Evolutionary conservation across 2,888 invertebrate genomes (phyloP).

Genomic region (Xestobium rufovillosum): DNA sequence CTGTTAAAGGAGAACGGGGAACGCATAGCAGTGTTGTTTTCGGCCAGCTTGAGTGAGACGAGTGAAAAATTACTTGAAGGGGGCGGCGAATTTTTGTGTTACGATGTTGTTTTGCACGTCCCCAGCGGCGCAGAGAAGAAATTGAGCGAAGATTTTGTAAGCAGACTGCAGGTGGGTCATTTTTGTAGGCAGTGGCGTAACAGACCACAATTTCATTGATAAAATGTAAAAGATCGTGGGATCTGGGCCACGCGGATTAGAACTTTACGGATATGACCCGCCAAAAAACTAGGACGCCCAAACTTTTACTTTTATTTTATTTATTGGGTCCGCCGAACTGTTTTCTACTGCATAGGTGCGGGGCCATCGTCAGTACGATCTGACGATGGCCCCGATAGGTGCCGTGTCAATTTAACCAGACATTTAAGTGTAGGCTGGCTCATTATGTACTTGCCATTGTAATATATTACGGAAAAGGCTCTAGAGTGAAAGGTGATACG

Average conservation of each 20-base stretch:
- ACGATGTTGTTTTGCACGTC: conserved; percentile 35
- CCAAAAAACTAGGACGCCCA: conserved; percentile 29
- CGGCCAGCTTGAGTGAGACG: conserved; percentile 38
- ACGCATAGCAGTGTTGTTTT: conserved; percentile 40
- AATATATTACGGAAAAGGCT: conserved; percentile 4
- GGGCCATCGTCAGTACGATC: no score
- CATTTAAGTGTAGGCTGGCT: background rate
- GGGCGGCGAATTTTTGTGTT: conserved; percentile 23
- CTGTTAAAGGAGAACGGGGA: conserved; percentile 38
- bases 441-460: background rate
- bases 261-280: conserved; percentile 34
- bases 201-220: no score
- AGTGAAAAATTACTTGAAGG: conserved; percentile 19
- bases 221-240: conserved; percentile 15
- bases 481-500: conserved; percentile 30
- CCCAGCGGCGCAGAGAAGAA: conserved; percentile 34
- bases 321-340: conserved; percentile 1
- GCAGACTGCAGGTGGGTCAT: conserved; percentile 38
- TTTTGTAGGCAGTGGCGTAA: conserved; percentile 4
- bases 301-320: conserved; percentile 37
- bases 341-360: background rate
- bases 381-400: no score
- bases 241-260: conserved; percentile 22
- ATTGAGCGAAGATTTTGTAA: conserved; percentile 39
- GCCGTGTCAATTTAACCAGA: no score